These are phyloP conservation scores for Polydrusus tereticollis DNA, from an alignment of 2,888 invertebrate species.

Conservation along the genomic window DNA sequence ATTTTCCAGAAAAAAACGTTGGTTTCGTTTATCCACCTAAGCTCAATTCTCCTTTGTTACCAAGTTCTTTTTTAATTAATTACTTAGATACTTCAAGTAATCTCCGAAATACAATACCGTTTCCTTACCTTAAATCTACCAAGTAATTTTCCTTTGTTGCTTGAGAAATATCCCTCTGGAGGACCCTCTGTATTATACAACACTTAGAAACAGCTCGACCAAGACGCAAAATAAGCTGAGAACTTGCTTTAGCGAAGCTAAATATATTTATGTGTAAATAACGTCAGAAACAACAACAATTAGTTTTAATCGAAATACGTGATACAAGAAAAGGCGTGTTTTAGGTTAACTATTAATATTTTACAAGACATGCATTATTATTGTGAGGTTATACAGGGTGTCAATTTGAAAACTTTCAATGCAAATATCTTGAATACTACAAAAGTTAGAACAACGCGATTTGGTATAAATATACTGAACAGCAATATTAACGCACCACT, in stretches of 20 bases:
- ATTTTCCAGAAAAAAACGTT: no score
- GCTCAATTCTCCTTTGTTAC: background rate
- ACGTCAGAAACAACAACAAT: conserved; percentile 2
- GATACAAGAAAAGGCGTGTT: background rate
- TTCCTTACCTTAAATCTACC: conserved; percentile 13
- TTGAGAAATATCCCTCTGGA: conserved; percentile 15
- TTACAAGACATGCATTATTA: no score
- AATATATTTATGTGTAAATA: background rate
- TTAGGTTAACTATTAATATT: background rate
- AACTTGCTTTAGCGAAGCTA: background rate
- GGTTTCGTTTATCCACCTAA: background rate
- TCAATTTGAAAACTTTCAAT: no score
- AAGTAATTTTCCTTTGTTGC: conserved; percentile 15
- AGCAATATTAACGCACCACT: no score
- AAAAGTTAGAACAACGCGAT: no score
- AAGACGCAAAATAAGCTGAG: conserved; percentile 8
- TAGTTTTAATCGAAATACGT: background rate
- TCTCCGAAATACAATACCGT: conserved; percentile 10
- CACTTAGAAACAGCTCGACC: conserved; percentile 16
- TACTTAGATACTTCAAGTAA: conserved; percentile 1
- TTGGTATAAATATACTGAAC: no score
- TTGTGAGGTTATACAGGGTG: no score
- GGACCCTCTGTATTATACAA: conserved; percentile 6
- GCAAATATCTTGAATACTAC: no score
- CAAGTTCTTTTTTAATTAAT: background rate